Evolutionary conservation across 2,888 invertebrate species (phyloP).

Genomic region (Lochmaea crataegi): DNA sequence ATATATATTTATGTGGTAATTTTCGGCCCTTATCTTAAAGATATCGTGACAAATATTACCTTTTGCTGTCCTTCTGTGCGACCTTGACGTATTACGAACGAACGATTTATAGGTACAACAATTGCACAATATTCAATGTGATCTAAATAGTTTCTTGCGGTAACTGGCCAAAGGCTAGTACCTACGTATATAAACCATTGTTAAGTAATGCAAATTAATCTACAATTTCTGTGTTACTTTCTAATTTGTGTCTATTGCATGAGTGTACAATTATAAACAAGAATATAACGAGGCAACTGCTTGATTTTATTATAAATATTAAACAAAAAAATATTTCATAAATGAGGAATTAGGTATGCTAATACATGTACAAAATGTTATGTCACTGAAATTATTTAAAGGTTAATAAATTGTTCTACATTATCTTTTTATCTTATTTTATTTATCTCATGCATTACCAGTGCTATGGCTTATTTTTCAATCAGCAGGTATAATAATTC

Average conservation of each 20-base stretch:
- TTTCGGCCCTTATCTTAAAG: slow-evolving; percentile 1
- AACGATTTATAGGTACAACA: background rate
- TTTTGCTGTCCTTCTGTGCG: background rate
- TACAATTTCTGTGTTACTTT: slow-evolving; percentile 34
- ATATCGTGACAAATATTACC: slow-evolving; percentile 13
- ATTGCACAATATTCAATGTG: slow-evolving; percentile 13
- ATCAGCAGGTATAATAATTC: too few species aligned
- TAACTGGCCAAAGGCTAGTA: slow-evolving; percentile 31
- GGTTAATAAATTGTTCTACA: too few species aligned
- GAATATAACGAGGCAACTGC: slow-evolving; percentile 1
- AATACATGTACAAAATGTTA: too few species aligned
- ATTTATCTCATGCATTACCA: too few species aligned
- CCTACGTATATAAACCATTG: slow-evolving; percentile 32
- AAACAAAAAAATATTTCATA: background rate
- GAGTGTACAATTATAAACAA: slow-evolving; percentile 7
- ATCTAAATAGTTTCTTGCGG: slow-evolving; percentile 37
- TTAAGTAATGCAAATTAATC: slow-evolving; percentile 34
- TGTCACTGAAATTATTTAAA: too few species aligned
- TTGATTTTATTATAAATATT: background rate
- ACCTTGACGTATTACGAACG: slow-evolving; percentile 2
- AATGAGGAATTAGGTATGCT: too few species aligned
- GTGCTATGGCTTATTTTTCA: too few species aligned
- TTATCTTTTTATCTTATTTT: too few species aligned
- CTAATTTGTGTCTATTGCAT: slow-evolving; percentile 23
- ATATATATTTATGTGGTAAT: background rate